A percentile compares a stretch with the other conserved stretches of the same genome.
Conservation (phyloP, 23 tunicate genomes). For the Ascidia mentula region DNA sequence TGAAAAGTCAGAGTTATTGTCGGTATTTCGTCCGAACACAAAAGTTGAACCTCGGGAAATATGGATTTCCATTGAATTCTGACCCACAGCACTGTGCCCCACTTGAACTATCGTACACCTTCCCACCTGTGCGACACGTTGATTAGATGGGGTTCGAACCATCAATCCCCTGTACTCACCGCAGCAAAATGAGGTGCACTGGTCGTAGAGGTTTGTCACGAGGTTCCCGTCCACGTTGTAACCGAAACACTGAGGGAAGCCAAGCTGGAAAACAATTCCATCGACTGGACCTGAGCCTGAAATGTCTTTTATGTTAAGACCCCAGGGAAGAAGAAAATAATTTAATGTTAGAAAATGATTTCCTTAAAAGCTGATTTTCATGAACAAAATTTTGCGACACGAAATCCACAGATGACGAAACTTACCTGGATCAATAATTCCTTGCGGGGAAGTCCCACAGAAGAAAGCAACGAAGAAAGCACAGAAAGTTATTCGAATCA, state of each 20-base stretch:
- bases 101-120: slow-evolving; percentile 33
- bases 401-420: too few relatives aligned
- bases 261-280: background rate
- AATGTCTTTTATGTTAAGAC: too few relatives aligned
- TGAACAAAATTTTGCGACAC: too few relatives aligned
- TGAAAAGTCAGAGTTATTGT: background rate
- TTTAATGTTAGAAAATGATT: too few relatives aligned
- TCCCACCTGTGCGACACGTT: slow-evolving; percentile 41
- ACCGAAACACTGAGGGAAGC: background rate
- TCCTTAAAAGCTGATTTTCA: too few relatives aligned
- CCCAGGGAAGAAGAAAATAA: too few relatives aligned
- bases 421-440: too few relatives aligned
- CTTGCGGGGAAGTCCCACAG: too few relatives aligned
- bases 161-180: background rate
- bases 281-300: background rate
- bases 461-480: too few relatives aligned
- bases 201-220: background rate
- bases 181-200: background rate
- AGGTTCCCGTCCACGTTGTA: background rate
- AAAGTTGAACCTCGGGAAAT: slow-evolving; percentile 41
- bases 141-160: background rate
- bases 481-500: too few relatives aligned
- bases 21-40: background rate
- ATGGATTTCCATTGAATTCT: slow-evolving; percentile 40
- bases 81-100: slow-evolving; percentile 72